These are phyloP conservation scores for Palloptera scutellata DNA, from an alignment of 2,888 invertebrate species.

Conservation along the genomic window DNA sequence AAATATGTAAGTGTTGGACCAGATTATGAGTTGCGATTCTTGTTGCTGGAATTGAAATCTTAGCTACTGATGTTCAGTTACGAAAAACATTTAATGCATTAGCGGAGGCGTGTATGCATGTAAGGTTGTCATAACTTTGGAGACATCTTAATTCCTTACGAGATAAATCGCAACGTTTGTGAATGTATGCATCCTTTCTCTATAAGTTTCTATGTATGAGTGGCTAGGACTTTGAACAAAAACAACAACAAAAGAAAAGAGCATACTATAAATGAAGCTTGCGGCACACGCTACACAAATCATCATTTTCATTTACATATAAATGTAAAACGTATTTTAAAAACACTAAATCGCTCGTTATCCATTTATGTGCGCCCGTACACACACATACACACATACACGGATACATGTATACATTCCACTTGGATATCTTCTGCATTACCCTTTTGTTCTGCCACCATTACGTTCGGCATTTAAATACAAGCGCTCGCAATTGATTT, in stretches of 20 bases:
- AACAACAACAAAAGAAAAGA: too few species aligned
- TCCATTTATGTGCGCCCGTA: conserved; percentile 40
- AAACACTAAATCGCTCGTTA: conserved; percentile 43
- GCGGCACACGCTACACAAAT: too few species aligned
- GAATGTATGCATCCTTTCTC: too few species aligned
- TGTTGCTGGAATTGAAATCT: not conserved
- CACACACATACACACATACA: not conserved
- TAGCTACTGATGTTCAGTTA: too few species aligned
- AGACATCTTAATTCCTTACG: conserved; percentile 59
- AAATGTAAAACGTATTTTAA: conserved; percentile 31
- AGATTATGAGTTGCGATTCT: conserved; percentile 27
- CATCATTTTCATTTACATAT: not conserved
- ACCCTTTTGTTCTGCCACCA: too few species aligned
- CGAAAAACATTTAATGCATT: too few species aligned
- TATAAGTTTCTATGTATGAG: too few species aligned
- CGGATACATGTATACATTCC: too few species aligned
- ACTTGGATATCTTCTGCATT: too few species aligned
- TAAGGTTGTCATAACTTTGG: conserved; percentile 52
- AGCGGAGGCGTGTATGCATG: too few species aligned
- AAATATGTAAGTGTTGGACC: not conserved
- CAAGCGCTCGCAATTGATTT: not conserved
- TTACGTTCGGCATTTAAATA: not conserved
- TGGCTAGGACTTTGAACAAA: too few species aligned
- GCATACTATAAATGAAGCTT: too few species aligned
- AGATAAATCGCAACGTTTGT: conserved; percentile 49